Evolutionary conservation across 2,888 invertebrate species (phyloP).

Genomic region (Sisyra terminalis): DNA sequence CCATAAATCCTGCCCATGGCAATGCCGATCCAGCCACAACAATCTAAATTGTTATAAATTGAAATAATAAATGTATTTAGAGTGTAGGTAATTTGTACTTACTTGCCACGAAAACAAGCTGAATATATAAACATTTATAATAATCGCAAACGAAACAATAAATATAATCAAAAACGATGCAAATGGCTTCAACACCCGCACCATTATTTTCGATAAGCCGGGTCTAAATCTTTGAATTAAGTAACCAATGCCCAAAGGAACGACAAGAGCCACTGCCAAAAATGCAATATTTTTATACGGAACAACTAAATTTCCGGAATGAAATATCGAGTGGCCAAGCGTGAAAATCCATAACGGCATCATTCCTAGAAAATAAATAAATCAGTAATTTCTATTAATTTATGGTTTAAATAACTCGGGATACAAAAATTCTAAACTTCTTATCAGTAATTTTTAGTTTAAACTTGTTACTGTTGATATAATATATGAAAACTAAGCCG

Average conservation of each 20-base stretch:
- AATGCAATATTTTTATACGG: slow-evolving; percentile 63
- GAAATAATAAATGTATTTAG: background rate
- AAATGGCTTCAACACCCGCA: slow-evolving; percentile 69
- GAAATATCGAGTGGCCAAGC: slow-evolving; percentile 59
- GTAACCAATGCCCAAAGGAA: slow-evolving; percentile 58
- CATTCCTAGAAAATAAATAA: slow-evolving; percentile 37
- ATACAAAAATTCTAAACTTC: too few relatives aligned
- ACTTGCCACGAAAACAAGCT: slow-evolving; percentile 78
- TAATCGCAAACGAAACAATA: slow-evolving; percentile 72
- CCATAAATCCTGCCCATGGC: slow-evolving; percentile 65
- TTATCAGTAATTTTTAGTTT: too few relatives aligned
- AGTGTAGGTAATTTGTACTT: too few relatives aligned
- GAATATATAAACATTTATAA: slow-evolving; percentile 82
- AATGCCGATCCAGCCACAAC: slow-evolving; percentile 61
- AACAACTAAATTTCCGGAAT: slow-evolving; percentile 49
- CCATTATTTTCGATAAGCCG: slow-evolving; percentile 48
- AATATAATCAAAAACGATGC: slow-evolving; percentile 63
- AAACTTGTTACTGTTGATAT: too few relatives aligned
- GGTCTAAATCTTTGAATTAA: slow-evolving; percentile 52
- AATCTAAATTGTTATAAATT: slow-evolving; percentile 38
- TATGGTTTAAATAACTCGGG: too few relatives aligned
- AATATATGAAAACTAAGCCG: too few relatives aligned
- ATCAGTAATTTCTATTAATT: background rate
- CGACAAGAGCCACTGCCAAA: slow-evolving; percentile 56
- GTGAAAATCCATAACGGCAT: slow-evolving; percentile 89